Conservation (phyloP, 2,888 invertebrate species). For the Papilio protenor region DNA sequence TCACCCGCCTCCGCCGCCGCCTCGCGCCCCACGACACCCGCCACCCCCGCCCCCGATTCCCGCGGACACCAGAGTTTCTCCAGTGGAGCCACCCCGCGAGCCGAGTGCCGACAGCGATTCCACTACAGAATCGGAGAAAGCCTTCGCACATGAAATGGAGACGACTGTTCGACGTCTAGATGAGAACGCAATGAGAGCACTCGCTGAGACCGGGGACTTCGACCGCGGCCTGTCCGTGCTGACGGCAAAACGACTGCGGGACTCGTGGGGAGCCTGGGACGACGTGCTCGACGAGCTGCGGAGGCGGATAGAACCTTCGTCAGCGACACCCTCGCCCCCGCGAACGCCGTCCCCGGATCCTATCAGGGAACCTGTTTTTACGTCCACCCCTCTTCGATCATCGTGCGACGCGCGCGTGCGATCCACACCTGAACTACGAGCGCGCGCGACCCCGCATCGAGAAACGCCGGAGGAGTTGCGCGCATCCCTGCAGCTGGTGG, state of each 20-base stretch:
- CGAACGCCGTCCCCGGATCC: constrained; percentile 75
- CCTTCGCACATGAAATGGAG: constrained; percentile 79
- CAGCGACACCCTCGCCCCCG: constrained; percentile 72
- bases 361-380: constrained; percentile 77
- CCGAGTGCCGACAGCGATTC: constrained; percentile 79
- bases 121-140: constrained; percentile 78
- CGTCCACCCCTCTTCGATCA: constrained; percentile 85
- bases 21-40: constrained; percentile 53
- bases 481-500: constrained; percentile 84
- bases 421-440: constrained; percentile 86
- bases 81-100: constrained; percentile 66
- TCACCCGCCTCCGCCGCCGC: constrained; percentile 73
- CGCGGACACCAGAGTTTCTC: constrained; percentile 39
- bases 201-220: constrained; percentile 82
- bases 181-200: constrained; percentile 71
- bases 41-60: constrained; percentile 57
- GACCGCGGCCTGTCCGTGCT: constrained; percentile 84
- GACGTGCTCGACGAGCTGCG: constrained; percentile 79
- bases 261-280: constrained; percentile 82
- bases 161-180: constrained; percentile 76
- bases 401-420: constrained; percentile 72
- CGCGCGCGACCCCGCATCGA: constrained; percentile 72
- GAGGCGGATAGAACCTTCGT: constrained; percentile 72
- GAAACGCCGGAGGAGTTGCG: constrained; percentile 81
- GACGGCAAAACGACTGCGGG: constrained; percentile 77